phyloP scores from a whole-genome alignment of 2,797 vertebrate species.

The Hozukius guyotensis region DNA sequence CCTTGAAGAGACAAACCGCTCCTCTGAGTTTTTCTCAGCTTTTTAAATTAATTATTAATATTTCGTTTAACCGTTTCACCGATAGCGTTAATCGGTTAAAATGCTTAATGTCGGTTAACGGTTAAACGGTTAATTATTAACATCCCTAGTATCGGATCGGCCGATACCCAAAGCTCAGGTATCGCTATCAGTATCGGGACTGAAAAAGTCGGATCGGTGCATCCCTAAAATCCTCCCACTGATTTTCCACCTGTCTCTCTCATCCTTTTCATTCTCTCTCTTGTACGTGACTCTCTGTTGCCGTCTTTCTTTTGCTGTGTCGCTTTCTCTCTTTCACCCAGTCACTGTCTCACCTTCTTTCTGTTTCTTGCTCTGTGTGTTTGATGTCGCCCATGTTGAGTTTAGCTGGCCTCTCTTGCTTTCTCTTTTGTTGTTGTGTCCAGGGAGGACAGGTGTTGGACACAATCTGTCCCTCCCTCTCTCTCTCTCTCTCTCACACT shows the following conservation, averaged over 20 bases:
- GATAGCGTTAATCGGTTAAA: no score
- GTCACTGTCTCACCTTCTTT: not conserved
- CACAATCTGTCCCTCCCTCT: constrained; percentile 54
- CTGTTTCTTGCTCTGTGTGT: not conserved
- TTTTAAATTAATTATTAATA: no score
- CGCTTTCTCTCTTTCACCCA: not conserved
- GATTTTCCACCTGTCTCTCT: constrained; percentile 16
- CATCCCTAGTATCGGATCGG: no score
- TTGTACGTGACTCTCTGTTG: not conserved
- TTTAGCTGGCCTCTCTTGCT: constrained; percentile 15
- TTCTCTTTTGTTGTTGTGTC: constrained; percentile 60
- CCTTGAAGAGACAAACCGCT: no score
- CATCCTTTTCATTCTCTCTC: not conserved
- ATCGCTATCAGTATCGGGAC: no score
- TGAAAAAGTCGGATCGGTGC: no score
- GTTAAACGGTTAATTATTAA: no score
- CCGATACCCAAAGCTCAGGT: no score
- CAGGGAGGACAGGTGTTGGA: constrained; percentile 74
- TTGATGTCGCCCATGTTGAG: constrained; percentile 35
- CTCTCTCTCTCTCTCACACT: constrained; percentile 8
- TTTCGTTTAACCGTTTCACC: no score
- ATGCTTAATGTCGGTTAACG: no score
- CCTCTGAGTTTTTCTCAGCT: no score
- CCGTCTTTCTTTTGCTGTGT: not conserved
- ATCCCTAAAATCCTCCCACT: constrained; percentile 9